phyloP scores from a whole-genome alignment of 1,140 invertebrate genomes.

The Drosophila insularis region DNA sequence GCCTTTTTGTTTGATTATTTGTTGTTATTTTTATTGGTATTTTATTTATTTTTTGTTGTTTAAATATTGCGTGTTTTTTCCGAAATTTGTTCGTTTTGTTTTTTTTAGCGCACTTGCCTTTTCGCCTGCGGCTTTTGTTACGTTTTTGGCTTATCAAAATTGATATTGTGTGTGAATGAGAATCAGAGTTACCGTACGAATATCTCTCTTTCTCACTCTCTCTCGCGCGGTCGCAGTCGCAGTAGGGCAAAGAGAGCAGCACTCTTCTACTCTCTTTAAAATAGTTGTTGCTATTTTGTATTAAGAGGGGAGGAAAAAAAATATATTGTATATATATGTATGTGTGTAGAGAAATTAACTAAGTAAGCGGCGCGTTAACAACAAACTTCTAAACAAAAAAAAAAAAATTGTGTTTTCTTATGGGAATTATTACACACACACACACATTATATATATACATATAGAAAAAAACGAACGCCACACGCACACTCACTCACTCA shows the following conservation, averaged over 20 bases:
- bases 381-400: constrained; percentile 34
- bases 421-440: constrained; percentile 20
- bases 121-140: constrained; percentile 32
- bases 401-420: constrained; percentile 11
- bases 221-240: constrained; percentile 15
- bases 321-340: neutral
- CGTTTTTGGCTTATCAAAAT: constrained; percentile 46
- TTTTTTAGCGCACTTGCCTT: constrained; percentile 18
- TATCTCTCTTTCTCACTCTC: constrained; percentile 3
- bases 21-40: neutral
- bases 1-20: too few relatives aligned
- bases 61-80: constrained; percentile 8
- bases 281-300: constrained; percentile 23
- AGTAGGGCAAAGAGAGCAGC: constrained; percentile 23
- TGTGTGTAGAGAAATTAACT: constrained; percentile 31
- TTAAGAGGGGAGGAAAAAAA: constrained; percentile 28
- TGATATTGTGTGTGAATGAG: constrained; percentile 28
- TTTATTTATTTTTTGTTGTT: constrained; percentile 3
- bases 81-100: constrained; percentile 18
- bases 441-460: neutral
- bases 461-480: constrained; percentile 4
- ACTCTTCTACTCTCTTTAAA: constrained; percentile 49
- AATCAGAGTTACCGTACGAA: constrained; percentile 13
- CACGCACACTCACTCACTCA: constrained; percentile 5
- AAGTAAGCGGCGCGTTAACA: constrained; percentile 38